Evolutionary conservation across 2,888 invertebrate genomes (phyloP), one percentile per base, ranked within the genome.

Genomic region (Epirrhoe tristata): DNA sequence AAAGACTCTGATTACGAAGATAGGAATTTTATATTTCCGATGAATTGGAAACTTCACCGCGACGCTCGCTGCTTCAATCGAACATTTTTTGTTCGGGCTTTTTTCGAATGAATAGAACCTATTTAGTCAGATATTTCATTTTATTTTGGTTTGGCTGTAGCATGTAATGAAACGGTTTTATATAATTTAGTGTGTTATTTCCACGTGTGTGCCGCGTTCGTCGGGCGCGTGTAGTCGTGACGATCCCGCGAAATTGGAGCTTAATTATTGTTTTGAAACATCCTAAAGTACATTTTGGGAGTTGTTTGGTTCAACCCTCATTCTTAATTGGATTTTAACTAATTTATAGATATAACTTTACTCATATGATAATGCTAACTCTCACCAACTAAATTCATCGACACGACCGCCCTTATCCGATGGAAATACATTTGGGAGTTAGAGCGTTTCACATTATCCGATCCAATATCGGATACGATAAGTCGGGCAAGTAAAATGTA

Each of bases 191-290:
- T 12, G 39, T 12, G 39, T 10, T 12, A 10, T 7, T 7, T 3
- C 10, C 24, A n/a, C 10, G 32, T 31, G 31, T n/a, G 48, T 34
- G 34, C 16, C 48, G 16, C 48, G 48, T 48, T 50, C 24, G 54
- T 54, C 51, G 51, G 12, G 39, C 31, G 48, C 36, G 63, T 51
- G 54, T 55, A 39, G 39, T 16, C 50, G 58, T n/a, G 43, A 46
- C 57, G 53, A 31, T 55, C 14, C 48, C 54, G 8, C 24, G 48
- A 53, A 34, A 36, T 24, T 24, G 16, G 17, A 48, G 57, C 56
- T 58, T 58, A 36, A 59, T 65, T 59, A 53, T 48, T 54, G 66
- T 66, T 66, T 57, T 24, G 16, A 54, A 53, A 54, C 57, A 53
- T 51, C 10, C 48, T 48, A 43, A n/a, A 52, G 52, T 52, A 61